A percentile compares a stretch with the other conserved stretches of the same genome.
Conservation (phyloP, 2,888 invertebrate species). For the Heliconius hortense region DNA sequence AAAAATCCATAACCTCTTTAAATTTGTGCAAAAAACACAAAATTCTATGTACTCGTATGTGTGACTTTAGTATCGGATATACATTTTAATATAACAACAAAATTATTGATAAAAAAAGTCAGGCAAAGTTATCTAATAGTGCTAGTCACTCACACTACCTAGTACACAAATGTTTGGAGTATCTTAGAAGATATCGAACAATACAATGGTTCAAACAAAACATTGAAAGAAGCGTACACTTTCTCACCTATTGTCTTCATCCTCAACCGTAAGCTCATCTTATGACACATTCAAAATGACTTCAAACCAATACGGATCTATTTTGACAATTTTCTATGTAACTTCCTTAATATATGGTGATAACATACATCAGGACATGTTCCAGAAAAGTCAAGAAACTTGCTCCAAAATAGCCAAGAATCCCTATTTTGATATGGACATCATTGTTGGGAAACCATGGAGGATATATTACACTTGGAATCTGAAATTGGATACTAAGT, state of each 20-base stretch:
- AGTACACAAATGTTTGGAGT: neutral
- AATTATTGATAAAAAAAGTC: neutral
- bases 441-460: conserved; percentile 61
- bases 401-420: conserved; percentile 53
- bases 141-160: neutral
- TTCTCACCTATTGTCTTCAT: conserved; percentile 39
- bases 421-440: conserved; percentile 62
- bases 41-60: neutral
- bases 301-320: neutral
- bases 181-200: conserved; percentile 22
- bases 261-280: conserved; percentile 3
- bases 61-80: neutral
- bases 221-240: conserved; percentile 32
- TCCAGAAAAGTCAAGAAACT: conserved; percentile 42
- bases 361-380: conserved; percentile 31
- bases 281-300: conserved; percentile 22
- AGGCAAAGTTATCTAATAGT: neutral
- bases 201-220: conserved; percentile 28
- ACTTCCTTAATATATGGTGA: conserved; percentile 14
- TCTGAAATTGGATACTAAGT: conserved; percentile 53
- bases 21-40: neutral
- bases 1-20: neutral
- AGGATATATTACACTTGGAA: conserved; percentile 67
- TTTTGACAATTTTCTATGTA: neutral
- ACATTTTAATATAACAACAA: neutral